phyloP scores from a whole-genome alignment of 2,888 invertebrate species.

The Eledone cirrhosa region DNA sequence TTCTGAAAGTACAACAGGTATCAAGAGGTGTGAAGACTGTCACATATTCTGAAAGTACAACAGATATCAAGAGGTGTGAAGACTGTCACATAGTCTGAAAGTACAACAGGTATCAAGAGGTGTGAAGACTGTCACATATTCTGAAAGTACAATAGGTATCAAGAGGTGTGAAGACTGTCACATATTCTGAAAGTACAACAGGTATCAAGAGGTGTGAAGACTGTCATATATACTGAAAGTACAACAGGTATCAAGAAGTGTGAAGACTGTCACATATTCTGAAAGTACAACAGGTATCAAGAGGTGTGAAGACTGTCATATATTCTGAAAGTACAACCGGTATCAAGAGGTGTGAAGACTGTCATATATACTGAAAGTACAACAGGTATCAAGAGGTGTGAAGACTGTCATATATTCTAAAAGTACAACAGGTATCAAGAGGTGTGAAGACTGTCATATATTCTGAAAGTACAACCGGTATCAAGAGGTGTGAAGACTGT shows the following conservation, averaged over 20 bases:
- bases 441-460: conserved; percentile 86
- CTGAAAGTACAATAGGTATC: conserved; percentile 36
- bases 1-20: conserved; percentile 45
- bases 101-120: conserved; percentile 64
- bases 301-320: conserved; percentile 84
- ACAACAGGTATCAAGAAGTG: not conserved
- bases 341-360: conserved; percentile 76
- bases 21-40: conserved; percentile 78
- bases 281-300: not conserved
- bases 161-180: conserved; percentile 81
- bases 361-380: conserved; percentile 75
- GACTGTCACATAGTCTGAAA: conserved; percentile 78
- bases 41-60: conserved; percentile 72
- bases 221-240: conserved; percentile 78
- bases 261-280: conserved; percentile 83
- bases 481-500: conserved; percentile 78
- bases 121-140: conserved; percentile 84
- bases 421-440: conserved; percentile 47
- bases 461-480: conserved; percentile 45
- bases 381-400: conserved; percentile 70
- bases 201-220: conserved; percentile 73
- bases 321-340: conserved; percentile 66
- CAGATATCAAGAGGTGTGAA: conserved; percentile 81
- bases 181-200: conserved; percentile 70
- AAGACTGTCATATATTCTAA: conserved; percentile 81